Percentiles rank a stretch among this genome's conserved stretches.
phyloP scores from a whole-genome alignment of 2,888 invertebrate species.

The Leptodirus hochenwartii region DNA sequence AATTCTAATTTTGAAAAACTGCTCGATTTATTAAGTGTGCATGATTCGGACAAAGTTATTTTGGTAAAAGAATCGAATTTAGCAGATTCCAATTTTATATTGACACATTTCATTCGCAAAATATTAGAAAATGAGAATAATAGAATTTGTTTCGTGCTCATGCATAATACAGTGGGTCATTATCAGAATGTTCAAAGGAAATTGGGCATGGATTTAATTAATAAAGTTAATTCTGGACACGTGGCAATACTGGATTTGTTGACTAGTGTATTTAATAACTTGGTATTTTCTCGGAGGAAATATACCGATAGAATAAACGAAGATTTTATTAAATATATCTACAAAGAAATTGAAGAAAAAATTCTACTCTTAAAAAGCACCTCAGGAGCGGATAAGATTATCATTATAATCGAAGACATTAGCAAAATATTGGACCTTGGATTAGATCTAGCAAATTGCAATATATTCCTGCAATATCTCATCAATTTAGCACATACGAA shows the following conservation, averaged over 20 bases:
- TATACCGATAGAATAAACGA: conserved; percentile 15
- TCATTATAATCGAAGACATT: no score
- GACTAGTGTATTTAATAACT: conserved; percentile 27
- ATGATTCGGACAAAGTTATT: conserved; percentile 38
- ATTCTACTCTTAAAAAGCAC: background rate
- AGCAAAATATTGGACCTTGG: no score
- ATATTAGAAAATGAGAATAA: conserved; percentile 41
- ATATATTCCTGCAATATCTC: no score
- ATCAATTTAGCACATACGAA: no score
- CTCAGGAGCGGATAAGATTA: no score
- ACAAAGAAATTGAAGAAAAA: background rate
- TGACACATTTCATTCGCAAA: conserved; percentile 48
- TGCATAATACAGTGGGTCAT: conserved; percentile 53
- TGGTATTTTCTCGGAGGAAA: conserved; percentile 16
- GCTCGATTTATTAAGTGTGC: no score
- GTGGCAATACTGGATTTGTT: conserved; percentile 35
- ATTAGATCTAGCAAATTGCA: no score
- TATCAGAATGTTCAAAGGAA: conserved; percentile 58
- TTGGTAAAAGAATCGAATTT: conserved; percentile 50
- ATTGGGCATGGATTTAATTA: conserved; percentile 49
- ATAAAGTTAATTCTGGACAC: conserved; percentile 29
- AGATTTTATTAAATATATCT: background rate
- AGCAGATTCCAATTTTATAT: conserved; percentile 54
- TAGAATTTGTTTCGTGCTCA: conserved; percentile 40
- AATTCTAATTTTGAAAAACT: no score